These are phyloP conservation scores for Elysia crispata DNA, from an alignment of 2,888 invertebrate genomes.

Conservation along the genomic window DNA sequence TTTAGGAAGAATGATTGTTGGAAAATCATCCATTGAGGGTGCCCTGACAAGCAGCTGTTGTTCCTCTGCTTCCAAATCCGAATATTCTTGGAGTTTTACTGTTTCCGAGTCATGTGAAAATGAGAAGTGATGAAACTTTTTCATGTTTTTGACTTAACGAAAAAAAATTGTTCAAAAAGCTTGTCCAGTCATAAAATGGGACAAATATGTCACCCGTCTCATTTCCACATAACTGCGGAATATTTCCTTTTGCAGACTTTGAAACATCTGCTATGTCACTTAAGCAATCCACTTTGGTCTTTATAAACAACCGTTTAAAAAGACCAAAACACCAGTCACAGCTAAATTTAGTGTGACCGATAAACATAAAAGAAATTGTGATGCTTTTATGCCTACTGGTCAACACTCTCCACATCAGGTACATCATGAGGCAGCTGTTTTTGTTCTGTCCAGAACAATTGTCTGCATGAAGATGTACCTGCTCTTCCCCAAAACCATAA, in stretches of 20 bases:
- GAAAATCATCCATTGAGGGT: not conserved
- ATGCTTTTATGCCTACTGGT: conserved; percentile 26
- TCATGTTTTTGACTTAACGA: conserved; percentile 39
- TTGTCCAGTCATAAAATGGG: conserved; percentile 42
- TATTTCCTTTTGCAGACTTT: not conserved
- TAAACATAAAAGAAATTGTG: conserved; percentile 36
- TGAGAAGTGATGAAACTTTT: conserved; percentile 44
- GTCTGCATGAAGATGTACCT: conserved; percentile 38
- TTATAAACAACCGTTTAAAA: conserved; percentile 37
- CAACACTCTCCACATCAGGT: conserved; percentile 14
- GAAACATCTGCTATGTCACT: conserved; percentile 43
- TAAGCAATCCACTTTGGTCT: conserved; percentile 46
- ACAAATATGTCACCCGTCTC: conserved; percentile 46
- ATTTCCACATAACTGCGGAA: conserved; percentile 38
- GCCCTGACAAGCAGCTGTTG: not conserved
- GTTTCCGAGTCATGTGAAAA: not conserved
- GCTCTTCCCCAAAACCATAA: not conserved
- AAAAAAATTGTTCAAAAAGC: conserved; percentile 27
- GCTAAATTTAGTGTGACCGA: conserved; percentile 51
- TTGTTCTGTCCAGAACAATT: conserved; percentile 34
- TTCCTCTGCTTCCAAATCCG: not conserved
- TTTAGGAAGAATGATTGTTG: not conserved
- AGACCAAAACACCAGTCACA: conserved; percentile 54
- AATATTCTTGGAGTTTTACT: not conserved
- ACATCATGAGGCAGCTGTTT: conserved; percentile 1